These are phyloP conservation scores for Watsonalla cultraria DNA, from an alignment of 2,888 invertebrate species.

Conservation along the genomic window DNA sequence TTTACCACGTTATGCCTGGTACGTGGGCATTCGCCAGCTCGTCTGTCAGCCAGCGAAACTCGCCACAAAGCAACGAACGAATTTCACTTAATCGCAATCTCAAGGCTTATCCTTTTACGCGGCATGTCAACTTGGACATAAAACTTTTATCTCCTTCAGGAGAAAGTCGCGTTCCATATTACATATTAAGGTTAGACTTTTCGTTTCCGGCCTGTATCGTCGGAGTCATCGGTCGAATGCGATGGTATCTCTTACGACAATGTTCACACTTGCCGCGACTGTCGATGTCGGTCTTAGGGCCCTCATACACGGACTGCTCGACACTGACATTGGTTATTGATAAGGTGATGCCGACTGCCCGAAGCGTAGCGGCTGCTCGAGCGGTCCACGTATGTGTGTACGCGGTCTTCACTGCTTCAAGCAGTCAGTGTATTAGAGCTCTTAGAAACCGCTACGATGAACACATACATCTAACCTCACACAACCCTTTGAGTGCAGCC, in stretches of 20 bases:
- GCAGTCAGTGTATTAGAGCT: too few relatives aligned
- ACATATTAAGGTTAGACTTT: slow-evolving; percentile 32
- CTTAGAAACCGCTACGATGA: background rate
- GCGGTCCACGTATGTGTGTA: too few relatives aligned
- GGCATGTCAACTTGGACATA: slow-evolving; percentile 33
- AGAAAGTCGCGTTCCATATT: slow-evolving; percentile 46
- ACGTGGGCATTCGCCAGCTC: slow-evolving; percentile 37
- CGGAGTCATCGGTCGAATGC: slow-evolving; percentile 25
- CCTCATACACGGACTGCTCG: too few relatives aligned
- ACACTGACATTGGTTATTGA: too few relatives aligned
- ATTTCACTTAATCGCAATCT: slow-evolving; percentile 40
- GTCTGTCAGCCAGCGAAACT: slow-evolving; percentile 11
- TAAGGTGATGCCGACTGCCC: too few relatives aligned
- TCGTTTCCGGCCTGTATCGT: slow-evolving; percentile 32
- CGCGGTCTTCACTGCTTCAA: too few relatives aligned
- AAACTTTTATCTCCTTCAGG: slow-evolving; percentile 44
- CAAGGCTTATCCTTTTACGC: slow-evolving; percentile 42
- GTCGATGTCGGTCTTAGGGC: background rate
- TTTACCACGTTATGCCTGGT: slow-evolving; percentile 48
- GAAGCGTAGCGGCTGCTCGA: too few relatives aligned
- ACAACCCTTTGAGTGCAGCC: slow-evolving; percentile 23
- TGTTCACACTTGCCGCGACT: slow-evolving; percentile 29
- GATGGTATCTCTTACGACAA: slow-evolving; percentile 32
- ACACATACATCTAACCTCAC: background rate
- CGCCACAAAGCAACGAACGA: slow-evolving; percentile 17